These are phyloP conservation scores for Noctuana brunneofusca DNA, from an alignment of 2,888 invertebrate species.

Conservation along the genomic window DNA sequence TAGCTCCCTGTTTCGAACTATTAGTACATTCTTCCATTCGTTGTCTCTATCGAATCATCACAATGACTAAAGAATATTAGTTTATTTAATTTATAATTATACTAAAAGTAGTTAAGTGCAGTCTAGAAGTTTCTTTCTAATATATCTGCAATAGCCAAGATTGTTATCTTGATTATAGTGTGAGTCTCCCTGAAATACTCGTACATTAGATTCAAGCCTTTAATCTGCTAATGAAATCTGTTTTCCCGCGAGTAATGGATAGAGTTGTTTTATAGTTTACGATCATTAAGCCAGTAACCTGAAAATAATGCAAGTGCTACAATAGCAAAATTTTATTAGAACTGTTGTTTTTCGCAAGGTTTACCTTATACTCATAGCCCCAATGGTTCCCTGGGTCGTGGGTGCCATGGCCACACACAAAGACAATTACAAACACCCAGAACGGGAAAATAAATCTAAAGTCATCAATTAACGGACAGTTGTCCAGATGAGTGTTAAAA, in stretches of 20 bases:
- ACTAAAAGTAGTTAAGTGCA: neutral
- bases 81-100: too few species aligned
- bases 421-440: too few species aligned
- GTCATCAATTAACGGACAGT: neutral
- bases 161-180: neutral
- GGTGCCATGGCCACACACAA: too few species aligned
- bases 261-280: neutral
- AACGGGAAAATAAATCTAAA: too few species aligned
- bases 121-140: neutral
- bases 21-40: too few species aligned
- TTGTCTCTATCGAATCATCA: too few species aligned
- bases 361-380: too few species aligned
- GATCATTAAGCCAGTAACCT: neutral
- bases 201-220: constrained; percentile 15
- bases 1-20: too few species aligned
- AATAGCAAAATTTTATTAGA: neutral
- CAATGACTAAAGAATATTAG: too few species aligned
- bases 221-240: constrained; percentile 26
- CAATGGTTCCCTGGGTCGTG: too few species aligned
- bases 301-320: neutral
- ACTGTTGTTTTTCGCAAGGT: too few species aligned
- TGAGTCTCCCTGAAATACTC: constrained; percentile 4
- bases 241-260: constrained; percentile 10
- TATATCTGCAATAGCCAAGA: neutral
- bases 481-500: neutral